Conservation (phyloP, 1,140 invertebrate species). For the Platyscapa corneri region DNA sequence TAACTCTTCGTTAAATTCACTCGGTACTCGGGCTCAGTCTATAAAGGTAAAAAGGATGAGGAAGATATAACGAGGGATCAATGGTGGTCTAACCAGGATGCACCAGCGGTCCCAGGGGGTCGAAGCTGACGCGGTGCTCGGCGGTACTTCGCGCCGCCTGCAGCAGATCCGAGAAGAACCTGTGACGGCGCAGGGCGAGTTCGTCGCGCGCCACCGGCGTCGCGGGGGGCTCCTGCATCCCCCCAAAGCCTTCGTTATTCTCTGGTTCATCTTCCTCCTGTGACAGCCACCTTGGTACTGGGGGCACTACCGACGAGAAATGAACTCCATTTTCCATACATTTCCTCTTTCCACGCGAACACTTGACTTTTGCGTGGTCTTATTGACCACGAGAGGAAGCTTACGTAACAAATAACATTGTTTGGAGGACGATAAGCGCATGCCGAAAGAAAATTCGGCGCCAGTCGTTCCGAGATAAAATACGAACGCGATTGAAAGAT, state of each 20-base stretch:
- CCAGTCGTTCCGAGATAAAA: neutral
- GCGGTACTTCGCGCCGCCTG: constrained; percentile 81
- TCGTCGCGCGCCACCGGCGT: constrained; percentile 86
- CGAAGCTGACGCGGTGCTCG: constrained; percentile 84
- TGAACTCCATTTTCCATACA: neutral
- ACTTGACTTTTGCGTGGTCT: too few species aligned
- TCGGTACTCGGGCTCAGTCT: too few species aligned
- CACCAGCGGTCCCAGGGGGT: constrained; percentile 81
- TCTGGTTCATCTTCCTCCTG: constrained; percentile 69
- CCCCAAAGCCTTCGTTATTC: constrained; percentile 59
- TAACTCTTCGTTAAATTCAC: too few species aligned
- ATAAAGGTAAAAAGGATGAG: too few species aligned
- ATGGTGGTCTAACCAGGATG: constrained; percentile 74
- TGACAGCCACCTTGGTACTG: constrained; percentile 67
- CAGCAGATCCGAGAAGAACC: constrained; percentile 85
- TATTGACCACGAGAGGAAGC: neutral
- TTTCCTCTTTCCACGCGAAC: neutral
- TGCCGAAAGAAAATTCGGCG: neutral
- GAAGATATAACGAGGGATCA: neutral
- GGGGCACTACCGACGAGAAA: constrained; percentile 55
- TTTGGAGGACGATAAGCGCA: neutral
- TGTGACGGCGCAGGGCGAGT: constrained; percentile 82
- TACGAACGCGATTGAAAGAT: neutral
- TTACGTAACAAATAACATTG: neutral
- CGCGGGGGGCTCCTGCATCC: constrained; percentile 81